Evolutionary conservation across 2,888 invertebrate genomes (phyloP), one percentile per base, ranked within the genome.

Genomic region (Baronia brevicornis): DNA sequence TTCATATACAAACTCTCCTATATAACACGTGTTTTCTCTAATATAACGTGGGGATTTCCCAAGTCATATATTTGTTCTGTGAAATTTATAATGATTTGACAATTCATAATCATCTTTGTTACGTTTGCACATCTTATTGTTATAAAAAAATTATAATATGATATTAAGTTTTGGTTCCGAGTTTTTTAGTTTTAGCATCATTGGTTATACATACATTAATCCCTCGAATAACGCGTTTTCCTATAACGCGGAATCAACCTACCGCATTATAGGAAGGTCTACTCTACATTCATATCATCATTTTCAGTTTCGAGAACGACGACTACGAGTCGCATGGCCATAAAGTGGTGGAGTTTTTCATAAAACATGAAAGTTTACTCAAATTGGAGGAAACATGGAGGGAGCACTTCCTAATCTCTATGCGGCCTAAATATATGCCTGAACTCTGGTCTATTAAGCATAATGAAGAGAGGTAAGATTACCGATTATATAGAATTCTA

Each of bases 391-490:
- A 86, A 48, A 49, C 88, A 37, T 95, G 94, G 94, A 72, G 94
- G 5, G 79, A 89, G 46, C 91, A 94, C 62, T 95, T 95, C 64
- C 54, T 95, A 2, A 59, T 73, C 0, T 80, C 85, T 1, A 94
- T 94, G 94, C 62, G 86, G 28, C 94, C 94, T 0, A 70, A 84
- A 40, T 86, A 79, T 67, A 73, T 95, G 64, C 94, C 94, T 0
- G 68, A 84, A 1, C 70, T 91, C 28, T 95, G 95, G 95, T 93
- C 93, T 12, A 75, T 92, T 10, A 88, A 86, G 47, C 91, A 92
- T 62, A 89, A 89, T 59, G 88, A 88, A 46, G 85, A 91, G 54
- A 86, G 89, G 86, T 85, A 18, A 12, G 33, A 3, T 1, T 8
- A n/a, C n/a, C n/a, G n/a, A n/a, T 4, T 8, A 7, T 3, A 3